Conservation (phyloP, 2,113 vertebrate genomes). For the Lampris incognitus region DNA sequence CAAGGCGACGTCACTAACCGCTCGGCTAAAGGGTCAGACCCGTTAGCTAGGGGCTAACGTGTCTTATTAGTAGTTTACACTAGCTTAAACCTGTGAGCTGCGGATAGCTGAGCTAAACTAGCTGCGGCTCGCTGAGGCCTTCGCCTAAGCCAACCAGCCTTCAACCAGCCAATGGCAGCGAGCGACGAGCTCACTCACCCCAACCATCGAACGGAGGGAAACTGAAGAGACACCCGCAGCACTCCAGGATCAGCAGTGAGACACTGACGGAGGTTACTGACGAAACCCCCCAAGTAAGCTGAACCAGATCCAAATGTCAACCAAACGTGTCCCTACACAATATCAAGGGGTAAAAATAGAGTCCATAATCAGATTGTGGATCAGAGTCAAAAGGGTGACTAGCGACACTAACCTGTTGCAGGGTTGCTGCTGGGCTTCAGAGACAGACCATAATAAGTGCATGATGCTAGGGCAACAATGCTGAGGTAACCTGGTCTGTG, state of each 20-base stretch:
- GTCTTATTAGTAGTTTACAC: background rate
- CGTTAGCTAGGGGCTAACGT: too few species aligned
- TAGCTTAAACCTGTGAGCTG: slow-evolving; percentile 53
- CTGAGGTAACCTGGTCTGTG: slow-evolving; percentile 85
- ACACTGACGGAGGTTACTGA: slow-evolving; percentile 72
- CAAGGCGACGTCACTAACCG: too few species aligned
- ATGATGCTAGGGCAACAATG: slow-evolving; percentile 83
- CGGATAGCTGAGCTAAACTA: slow-evolving; percentile 38
- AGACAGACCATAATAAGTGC: slow-evolving; percentile 83
- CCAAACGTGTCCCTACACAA: slow-evolving; percentile 62
- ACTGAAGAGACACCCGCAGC: slow-evolving; percentile 43
- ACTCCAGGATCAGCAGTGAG: slow-evolving; percentile 72
- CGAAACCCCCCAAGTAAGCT: slow-evolving; percentile 65
- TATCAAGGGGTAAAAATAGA: slow-evolving; percentile 42
- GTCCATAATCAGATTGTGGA: slow-evolving; percentile 58
- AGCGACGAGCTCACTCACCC: slow-evolving; percentile 35
- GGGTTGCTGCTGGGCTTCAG: slow-evolving; percentile 72
- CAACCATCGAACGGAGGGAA: slow-evolving; percentile 16
- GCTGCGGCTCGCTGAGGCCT: slow-evolving; percentile 53
- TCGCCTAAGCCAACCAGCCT: background rate
- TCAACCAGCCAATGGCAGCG: slow-evolving; percentile 36
- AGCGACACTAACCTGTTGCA: slow-evolving; percentile 64
- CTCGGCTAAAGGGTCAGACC: too few species aligned
- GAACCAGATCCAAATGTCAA: slow-evolving; percentile 64
- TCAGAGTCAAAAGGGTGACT: slow-evolving; percentile 52